Conservation (phyloP, 2,888 invertebrate species). For the Pyrrhosoma nymphula region DNA sequence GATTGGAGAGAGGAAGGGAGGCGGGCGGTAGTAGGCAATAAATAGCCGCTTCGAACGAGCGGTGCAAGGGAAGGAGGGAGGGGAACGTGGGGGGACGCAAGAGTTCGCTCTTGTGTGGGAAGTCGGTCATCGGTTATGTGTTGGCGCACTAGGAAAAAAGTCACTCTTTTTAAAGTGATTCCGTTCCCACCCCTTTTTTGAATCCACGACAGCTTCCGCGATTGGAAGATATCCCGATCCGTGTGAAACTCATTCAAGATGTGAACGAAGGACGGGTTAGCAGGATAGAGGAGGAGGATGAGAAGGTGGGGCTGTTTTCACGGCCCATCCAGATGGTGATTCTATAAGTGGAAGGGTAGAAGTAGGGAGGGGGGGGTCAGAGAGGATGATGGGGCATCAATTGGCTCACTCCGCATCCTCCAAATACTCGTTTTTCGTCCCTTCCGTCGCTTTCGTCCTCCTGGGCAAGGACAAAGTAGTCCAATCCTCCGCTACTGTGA, state of each 20-base stretch:
- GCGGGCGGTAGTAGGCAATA: not conserved
- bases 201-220: conserved; percentile 28
- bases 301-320: not conserved
- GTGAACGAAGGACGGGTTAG: not conserved
- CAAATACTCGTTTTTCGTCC: not conserved
- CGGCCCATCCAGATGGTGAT: conserved; percentile 25
- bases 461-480: not conserved
- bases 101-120: not conserved
- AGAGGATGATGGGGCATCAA: conserved; percentile 28
- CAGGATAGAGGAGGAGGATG: not conserved
- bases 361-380: not conserved
- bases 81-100: not conserved
- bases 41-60: conserved; percentile 9
- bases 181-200: conserved; percentile 31
- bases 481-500: not conserved
- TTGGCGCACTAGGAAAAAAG: conserved; percentile 23
- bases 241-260: conserved; percentile 30
- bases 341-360: not conserved
- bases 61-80: not conserved
- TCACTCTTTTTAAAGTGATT: conserved; percentile 26
- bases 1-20: not conserved
- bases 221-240: conserved; percentile 35
- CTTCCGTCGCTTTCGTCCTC: not conserved
- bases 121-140: conserved; percentile 57
- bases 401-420: not conserved